Base-by-base conservation (phyloP, 2,113 vertebrate species). In the Xyliphius kryptos region DNA sequence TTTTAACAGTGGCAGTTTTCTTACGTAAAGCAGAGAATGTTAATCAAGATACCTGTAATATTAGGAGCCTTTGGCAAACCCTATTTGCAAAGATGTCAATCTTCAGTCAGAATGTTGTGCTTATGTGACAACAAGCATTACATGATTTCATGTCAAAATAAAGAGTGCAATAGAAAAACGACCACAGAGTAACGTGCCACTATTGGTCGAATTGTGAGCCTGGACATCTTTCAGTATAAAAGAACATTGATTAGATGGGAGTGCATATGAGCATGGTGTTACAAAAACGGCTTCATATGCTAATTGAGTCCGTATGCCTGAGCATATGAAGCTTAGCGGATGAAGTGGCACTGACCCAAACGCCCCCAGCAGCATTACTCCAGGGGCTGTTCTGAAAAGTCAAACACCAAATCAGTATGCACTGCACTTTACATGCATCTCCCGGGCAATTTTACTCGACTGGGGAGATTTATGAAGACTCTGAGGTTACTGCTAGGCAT, bases 201-300 rank as follows among this genome's bases (percentile, higher is more conserved):
- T 61, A 55, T 19, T 10, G 56, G n/a, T n/a, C n/a, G n/a, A 56
- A 62, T 20, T 71, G 73, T 71, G 13, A 64, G 68, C 63, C 61
- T 40, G 62, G 53, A 72, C 68, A 78, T 83, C 81, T 78, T 79
- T 86, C 80, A 82, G n/a, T 65, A 76, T 68, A 69, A 68, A 74
- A 47, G 54, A 53, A 52, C 44, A 67, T 58, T 58, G 65, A 77
- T 81, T 77, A 81, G 74, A 69, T 71, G 51, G 47, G 49, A 66
- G 63, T 63, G 72, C 76, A 41, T 21, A 66, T 76, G 72, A 77
- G 66, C 70, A 67, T 73, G 61, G 60, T 69, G 77, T 61, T 76
- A 74, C 69, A 77, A 68, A 67, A 70, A n/a, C 51, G 60, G 66
- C 72, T 73, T 75, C 67, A 56, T 75, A 71, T 75, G 66, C 59